phyloP scores from a whole-genome alignment of 2,797 vertebrate species.

The Heliangelus exortis region DNA sequence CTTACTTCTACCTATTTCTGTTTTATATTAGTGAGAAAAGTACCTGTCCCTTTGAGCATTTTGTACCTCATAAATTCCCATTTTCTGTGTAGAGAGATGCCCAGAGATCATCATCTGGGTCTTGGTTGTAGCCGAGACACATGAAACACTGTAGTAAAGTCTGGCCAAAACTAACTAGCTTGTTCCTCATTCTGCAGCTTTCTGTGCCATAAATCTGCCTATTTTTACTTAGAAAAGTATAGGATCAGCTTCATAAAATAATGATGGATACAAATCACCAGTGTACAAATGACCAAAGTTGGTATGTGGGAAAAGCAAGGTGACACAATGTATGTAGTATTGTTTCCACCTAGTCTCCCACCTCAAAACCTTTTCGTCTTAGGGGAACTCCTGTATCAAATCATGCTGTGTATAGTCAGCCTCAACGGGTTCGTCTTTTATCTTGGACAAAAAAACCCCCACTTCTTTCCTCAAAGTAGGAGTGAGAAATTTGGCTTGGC shows the following conservation, averaged over 20 bases:
- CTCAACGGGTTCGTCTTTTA: background rate
- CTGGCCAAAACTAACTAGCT: background rate
- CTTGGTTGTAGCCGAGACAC: fast-evolving
- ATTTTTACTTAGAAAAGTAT: too few species aligned
- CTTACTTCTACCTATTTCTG: too few species aligned
- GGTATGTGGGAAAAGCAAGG: background rate
- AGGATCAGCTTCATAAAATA: too few species aligned
- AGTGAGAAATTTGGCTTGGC: background rate
- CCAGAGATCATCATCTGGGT: too few species aligned
- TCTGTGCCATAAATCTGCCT: background rate
- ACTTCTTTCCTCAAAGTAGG: background rate
- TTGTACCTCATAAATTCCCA: too few species aligned
- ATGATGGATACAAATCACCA: background rate
- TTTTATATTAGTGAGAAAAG: too few species aligned
- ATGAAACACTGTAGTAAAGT: background rate
- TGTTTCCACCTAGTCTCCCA: background rate
- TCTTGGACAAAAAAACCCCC: background rate
- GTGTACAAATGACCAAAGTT: background rate
- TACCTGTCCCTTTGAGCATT: too few species aligned
- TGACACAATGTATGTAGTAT: background rate
- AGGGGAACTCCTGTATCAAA: background rate
- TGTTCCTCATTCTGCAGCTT: background rate
- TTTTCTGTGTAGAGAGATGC: too few species aligned
- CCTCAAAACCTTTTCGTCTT: background rate
- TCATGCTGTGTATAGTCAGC: background rate